Evolutionary conservation across 2,888 invertebrate species (phyloP).

Genomic region (Phyto melanocephala): DNA sequence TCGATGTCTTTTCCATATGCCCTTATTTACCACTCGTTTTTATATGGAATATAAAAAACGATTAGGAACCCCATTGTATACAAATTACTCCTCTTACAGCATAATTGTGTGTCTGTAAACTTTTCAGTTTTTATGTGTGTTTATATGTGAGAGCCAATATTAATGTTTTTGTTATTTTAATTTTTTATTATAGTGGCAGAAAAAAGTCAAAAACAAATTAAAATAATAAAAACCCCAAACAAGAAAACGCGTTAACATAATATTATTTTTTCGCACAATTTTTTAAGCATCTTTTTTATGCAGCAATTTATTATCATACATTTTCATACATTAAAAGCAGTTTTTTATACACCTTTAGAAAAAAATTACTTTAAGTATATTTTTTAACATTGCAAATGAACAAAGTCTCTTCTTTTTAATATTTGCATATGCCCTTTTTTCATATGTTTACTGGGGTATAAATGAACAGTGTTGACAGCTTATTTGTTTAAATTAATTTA

Average conservation of each 20-base stretch:
- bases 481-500: constrained; percentile 28
- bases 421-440: not conserved
- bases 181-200: constrained; percentile 7
- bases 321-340: not conserved
- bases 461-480: constrained; percentile 2
- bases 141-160: not conserved
- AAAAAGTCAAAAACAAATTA: not conserved
- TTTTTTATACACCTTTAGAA: not conserved
- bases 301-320: not conserved
- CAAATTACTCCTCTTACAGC: too few species aligned
- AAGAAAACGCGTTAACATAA: constrained; percentile 26
- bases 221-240: not conserved
- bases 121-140: too few species aligned
- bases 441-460: not conserved
- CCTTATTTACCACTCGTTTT: too few species aligned
- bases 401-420: not conserved
- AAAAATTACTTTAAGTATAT: constrained; percentile 3
- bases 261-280: constrained; percentile 29
- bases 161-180: constrained; percentile 6
- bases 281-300: constrained; percentile 21
- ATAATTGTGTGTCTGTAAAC: too few species aligned
- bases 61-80: too few species aligned
- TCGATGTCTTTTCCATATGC: too few species aligned
- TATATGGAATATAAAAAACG: too few species aligned
- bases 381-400: not conserved